Conservation (phyloP, 2,113 vertebrate genomes). For the human (Homo sapiens) region GRCh38 chr2:145204001-145204500, state of each 20-base stretch:
- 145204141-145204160: constrained; percentile 85
- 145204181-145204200: constrained; percentile 74
- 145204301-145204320: neutral
- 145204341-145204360: neutral
- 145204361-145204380: neutral
- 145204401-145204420: neutral
- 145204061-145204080: constrained; percentile 93
- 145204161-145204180: constrained; percentile 73
- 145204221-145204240: constrained; percentile 48
- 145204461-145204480: neutral
- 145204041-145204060: constrained; percentile 88
- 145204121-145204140: constrained; percentile 94
- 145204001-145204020: constrained; percentile 91
- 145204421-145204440: neutral
- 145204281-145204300: neutral
- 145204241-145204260: constrained; percentile 15
- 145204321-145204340: accelerated
- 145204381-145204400: neutral
- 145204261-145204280: constrained; percentile 34
- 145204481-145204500: neutral
- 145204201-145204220: constrained; percentile 69
- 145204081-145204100: constrained; percentile 91
- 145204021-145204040: constrained; percentile 90
- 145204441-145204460: neutral
- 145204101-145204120: constrained; percentile 99